Conservation (phyloP, 2,888 invertebrate genomes). For the Drosophila limbata region DNA sequence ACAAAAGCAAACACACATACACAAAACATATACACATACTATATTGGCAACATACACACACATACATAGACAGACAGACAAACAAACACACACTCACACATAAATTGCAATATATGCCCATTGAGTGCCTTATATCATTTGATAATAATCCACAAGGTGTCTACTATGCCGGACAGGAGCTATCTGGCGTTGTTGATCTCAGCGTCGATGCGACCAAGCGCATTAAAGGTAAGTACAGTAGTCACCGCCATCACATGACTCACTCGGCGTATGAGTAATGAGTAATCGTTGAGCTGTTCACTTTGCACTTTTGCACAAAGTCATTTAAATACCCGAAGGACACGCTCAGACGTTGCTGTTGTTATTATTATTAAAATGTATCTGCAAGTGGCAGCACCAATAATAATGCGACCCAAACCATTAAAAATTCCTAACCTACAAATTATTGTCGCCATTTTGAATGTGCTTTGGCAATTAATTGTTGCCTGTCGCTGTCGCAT, state of each 20-base stretch:
- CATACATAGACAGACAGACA: slow-evolving; percentile 26
- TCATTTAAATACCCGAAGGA: slow-evolving; percentile 61
- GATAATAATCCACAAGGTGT: slow-evolving; percentile 85
- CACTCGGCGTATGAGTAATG: slow-evolving; percentile 65
- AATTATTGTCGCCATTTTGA: slow-evolving; percentile 59
- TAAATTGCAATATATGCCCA: slow-evolving; percentile 83
- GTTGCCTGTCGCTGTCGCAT: slow-evolving; percentile 39
- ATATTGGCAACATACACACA: slow-evolving; percentile 19
- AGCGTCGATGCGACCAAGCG: slow-evolving; percentile 84
- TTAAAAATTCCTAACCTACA: slow-evolving; percentile 28
- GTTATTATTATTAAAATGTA: slow-evolving; percentile 46
- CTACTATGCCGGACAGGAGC: slow-evolving; percentile 85
- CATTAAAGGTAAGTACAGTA: slow-evolving; percentile 82
- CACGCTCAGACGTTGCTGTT: slow-evolving; percentile 40
- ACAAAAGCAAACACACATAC: neutral
- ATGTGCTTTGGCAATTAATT: slow-evolving; percentile 63
- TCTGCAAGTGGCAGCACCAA: slow-evolving; percentile 5
- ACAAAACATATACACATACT: slow-evolving; percentile 6
- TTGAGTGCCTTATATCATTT: slow-evolving; percentile 86
- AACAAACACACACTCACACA: slow-evolving; percentile 37
- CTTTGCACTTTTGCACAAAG: slow-evolving; percentile 20
- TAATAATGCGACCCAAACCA: slow-evolving; percentile 18
- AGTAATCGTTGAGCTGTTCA: slow-evolving; percentile 14
- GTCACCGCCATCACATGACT: slow-evolving; percentile 57
- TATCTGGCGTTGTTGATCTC: slow-evolving; percentile 85